A percentile compares a stretch with the other conserved stretches of the same genome.
Conservation (phyloP, 2,113 vertebrate species). For the Loxodonta africana region DNA sequence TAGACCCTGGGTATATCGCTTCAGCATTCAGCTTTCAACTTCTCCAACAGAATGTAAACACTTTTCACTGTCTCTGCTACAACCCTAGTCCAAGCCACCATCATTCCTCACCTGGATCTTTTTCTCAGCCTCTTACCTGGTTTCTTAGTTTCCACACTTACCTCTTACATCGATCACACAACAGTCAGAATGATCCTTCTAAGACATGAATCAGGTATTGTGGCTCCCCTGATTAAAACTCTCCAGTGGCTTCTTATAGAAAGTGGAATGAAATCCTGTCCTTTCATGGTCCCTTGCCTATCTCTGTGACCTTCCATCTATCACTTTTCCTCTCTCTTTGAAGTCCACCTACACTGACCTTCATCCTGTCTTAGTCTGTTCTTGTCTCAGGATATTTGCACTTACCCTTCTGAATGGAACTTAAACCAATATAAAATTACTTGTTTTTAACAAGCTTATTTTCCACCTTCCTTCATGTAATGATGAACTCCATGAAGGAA, state of each 20-base stretch:
- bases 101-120: background rate
- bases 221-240: background rate
- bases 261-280: background rate
- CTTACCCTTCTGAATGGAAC: background rate
- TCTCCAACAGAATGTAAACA: background rate
- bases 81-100: background rate
- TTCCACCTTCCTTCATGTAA: background rate
- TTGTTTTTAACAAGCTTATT: constrained; percentile 16
- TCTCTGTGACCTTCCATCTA: background rate
- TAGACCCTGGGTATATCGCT: background rate
- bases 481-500: background rate
- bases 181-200: background rate
- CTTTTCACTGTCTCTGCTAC: background rate
- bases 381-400: background rate
- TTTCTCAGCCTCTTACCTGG: background rate
- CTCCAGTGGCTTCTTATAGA: background rate
- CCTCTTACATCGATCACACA: background rate
- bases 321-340: background rate
- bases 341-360: background rate
- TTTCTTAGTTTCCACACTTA: constrained; percentile 15
- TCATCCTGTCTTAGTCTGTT: background rate
- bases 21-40: background rate
- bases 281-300: background rate
- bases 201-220: constrained; percentile 23
- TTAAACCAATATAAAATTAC: background rate